Base-by-base conservation (phyloP, 2,113 vertebrate genomes). In the Neodon shergylaensis region DNA sequence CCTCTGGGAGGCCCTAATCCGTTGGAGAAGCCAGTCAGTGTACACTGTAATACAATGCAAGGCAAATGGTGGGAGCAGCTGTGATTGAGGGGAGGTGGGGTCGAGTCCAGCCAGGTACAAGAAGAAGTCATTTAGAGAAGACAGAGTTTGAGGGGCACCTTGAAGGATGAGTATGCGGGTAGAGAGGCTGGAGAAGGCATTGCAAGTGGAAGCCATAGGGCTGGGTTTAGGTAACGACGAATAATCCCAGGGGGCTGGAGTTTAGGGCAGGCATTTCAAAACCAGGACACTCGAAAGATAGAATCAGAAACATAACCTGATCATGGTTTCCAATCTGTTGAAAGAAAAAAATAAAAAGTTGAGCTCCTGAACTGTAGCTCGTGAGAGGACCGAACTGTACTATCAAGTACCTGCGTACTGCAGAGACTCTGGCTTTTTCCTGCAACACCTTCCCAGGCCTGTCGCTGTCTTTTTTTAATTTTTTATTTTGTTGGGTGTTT, bases 61-160 rank as follows among this genome's bases (percentile, higher is more conserved):
- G 58, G 72, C 13, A 63, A 61, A 74, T 8, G 5, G 36, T 63
- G 22, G 36, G 21, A 33, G 63, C 36, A 73, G 36, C 68, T 83
- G 12, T 65, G 49, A 84, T 4, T 44, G 58, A 82, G 83, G 54
- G 24, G 54, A 28, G 10, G 61, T 49, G 6, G 83, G 24, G 33
- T 5, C 42, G 47, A 65, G n/a, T 54, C 52, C 47, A 87, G 61
- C 33, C 7, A 83, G 44, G 42, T 39, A 19, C 91, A 88, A 63
- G 26, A 87, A 91, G 76, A 89, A 94, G 91, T 63, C 86, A 70
- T 1, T 26, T 7, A 13, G 74, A 94, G 82, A 89, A 79, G 84
- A 77, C 0, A 33, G 44, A 81, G 83, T 93, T n/a, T 72, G 31
- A 86, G n/a, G 6, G 70, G 39, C 61, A 5, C 17, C 58, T 92